Evolutionary conservation across 1,140 invertebrate species (phyloP).

Genomic region (Penaeus indicus): DNA sequence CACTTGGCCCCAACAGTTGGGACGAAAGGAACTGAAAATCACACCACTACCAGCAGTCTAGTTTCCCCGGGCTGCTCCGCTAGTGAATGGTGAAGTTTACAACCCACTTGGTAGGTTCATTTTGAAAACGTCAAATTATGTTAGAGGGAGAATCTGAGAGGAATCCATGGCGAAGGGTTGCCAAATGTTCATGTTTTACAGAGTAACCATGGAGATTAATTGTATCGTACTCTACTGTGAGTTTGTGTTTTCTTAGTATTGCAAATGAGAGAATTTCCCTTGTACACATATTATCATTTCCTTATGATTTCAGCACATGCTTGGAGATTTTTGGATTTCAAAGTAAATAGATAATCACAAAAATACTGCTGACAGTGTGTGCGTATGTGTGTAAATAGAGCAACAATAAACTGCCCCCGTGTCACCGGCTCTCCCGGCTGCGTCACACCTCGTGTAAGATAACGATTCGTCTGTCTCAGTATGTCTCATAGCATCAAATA

Average conservation of each 20-base stretch:
- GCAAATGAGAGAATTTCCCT: slow-evolving; percentile 17
- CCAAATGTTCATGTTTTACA: no score
- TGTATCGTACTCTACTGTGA: no score
- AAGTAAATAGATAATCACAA: slow-evolving; percentile 9
- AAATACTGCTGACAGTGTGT: slow-evolving; percentile 42
- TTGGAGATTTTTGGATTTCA: slow-evolving; percentile 42
- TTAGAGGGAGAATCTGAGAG: no score
- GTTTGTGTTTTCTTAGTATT: slow-evolving; percentile 18
- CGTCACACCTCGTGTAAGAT: slow-evolving; percentile 54
- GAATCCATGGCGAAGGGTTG: no score
- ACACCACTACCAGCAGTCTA: no score
- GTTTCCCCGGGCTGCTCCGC: no score
- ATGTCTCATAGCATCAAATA: slow-evolving; percentile 63
- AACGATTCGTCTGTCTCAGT: slow-evolving; percentile 59
- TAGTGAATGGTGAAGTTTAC: no score
- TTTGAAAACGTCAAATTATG: no score
- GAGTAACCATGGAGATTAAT: no score
- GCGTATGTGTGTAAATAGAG: slow-evolving; percentile 57
- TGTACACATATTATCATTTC: slow-evolving; percentile 3
- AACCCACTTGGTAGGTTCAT: no score
- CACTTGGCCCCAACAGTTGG: no score
- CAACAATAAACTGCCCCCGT: slow-evolving; percentile 61
- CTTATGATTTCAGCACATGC: slow-evolving; percentile 48
- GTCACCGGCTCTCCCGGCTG: slow-evolving; percentile 52
- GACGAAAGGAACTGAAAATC: no score